Percentiles rank a stretch among this genome's conserved stretches.
phyloP scores from a whole-genome alignment of 1,140 invertebrate genomes.

The Phenacoccus solenopsis region DNA sequence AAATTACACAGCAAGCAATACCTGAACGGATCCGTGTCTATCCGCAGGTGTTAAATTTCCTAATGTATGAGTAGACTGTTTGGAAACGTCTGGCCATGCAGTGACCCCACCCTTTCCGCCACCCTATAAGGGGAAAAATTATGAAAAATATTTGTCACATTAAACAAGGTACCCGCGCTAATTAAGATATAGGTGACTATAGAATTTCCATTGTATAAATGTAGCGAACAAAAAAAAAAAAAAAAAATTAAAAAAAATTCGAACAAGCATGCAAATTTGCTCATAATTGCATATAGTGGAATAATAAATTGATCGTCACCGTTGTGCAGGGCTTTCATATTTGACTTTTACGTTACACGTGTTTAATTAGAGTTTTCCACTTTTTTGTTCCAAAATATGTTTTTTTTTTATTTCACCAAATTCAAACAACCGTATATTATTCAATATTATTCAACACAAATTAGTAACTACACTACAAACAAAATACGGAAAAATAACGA shows the following conservation, averaged over 20 bases:
- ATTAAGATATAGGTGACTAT: no score
- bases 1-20: slow-evolving; percentile 30
- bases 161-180: neutral
- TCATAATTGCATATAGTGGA: neutral
- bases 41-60: slow-evolving; percentile 77
- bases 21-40: slow-evolving; percentile 87
- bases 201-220: no score
- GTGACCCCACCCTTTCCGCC: slow-evolving; percentile 40
- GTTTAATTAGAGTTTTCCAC: no score
- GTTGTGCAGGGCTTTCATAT: neutral
- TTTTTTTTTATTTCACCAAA: no score
- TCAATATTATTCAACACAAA: neutral
- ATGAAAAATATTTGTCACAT: neutral
- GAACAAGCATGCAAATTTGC: neutral
- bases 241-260: neutral
- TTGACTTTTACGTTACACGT: neutral
- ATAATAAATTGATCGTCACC: neutral
- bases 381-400: no score
- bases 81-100: slow-evolving; percentile 47
- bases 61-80: slow-evolving; percentile 40
- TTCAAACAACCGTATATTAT: no score
- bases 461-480: neutral
- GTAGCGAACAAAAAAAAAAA: neutral
- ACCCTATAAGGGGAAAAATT: slow-evolving; percentile 28
- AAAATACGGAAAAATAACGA: neutral